These are phyloP conservation scores for Aix galericulata DNA, from an alignment of 2,113 vertebrate genomes.

Conservation along the genomic window DNA sequence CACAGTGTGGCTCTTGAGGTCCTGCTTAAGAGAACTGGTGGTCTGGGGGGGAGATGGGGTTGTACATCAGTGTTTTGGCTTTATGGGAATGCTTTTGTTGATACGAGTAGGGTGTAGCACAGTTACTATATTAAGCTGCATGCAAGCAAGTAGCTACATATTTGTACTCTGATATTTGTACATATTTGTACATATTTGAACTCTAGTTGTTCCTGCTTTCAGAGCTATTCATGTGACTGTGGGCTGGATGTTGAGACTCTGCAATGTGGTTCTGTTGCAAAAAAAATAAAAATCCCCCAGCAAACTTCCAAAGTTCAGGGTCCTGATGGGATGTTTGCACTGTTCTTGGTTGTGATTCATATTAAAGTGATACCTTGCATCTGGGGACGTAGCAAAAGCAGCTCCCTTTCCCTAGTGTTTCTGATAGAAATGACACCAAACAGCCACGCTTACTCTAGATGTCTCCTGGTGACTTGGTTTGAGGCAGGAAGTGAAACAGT, in stretches of 20 bases:
- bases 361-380: neutral
- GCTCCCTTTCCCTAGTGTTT: neutral
- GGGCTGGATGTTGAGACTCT: neutral
- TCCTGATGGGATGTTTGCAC: neutral
- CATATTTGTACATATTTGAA: neutral
- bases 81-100: neutral
- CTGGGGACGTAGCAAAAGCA: neutral
- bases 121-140: neutral
- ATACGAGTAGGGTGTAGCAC: neutral
- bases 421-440: neutral
- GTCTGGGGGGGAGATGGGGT: neutral
- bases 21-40: neutral
- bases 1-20: neutral
- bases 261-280: neutral
- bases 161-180: neutral
- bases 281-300: neutral
- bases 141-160: neutral
- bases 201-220: neutral
- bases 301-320: neutral
- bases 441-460: fast-evolving
- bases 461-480: neutral
- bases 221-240: neutral
- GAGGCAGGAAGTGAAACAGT: neutral
- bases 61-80: neutral
- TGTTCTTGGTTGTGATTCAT: neutral